Evolutionary conservation across 1,140 invertebrate genomes (phyloP).

Genomic region (Halyomorpha halys): DNA sequence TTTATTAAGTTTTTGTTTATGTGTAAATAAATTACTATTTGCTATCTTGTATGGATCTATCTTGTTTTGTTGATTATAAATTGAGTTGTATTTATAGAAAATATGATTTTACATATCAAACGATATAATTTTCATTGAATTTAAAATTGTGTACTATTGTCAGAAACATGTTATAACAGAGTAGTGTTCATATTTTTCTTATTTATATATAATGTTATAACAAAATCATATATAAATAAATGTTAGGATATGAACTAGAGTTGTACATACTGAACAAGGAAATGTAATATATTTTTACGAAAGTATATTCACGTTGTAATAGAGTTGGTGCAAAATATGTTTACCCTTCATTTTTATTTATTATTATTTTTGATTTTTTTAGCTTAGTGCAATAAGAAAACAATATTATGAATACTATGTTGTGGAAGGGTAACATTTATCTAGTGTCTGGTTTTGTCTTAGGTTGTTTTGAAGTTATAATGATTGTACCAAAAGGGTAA

Average conservation of each 20-base stretch:
- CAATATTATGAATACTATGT: neutral
- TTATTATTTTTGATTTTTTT: conserved; percentile 18
- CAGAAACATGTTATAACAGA: conserved; percentile 22
- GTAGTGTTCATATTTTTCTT: conserved; percentile 24
- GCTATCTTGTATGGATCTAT: conserved; percentile 18
- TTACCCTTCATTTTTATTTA: conserved; percentile 17
- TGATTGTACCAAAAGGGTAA: conserved; percentile 19
- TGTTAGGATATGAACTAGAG: conserved; percentile 16
- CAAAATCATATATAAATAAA: conserved; percentile 18
- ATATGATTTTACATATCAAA: conserved; percentile 21
- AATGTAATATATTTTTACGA: conserved; percentile 25
- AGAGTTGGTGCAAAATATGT: conserved; percentile 11
- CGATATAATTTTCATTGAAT: neutral
- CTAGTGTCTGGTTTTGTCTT: conserved; percentile 16
- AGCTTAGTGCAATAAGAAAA: conserved; percentile 11
- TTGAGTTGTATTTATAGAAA: conserved; percentile 19
- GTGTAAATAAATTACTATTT: conserved; percentile 11
- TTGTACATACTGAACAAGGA: conserved; percentile 16
- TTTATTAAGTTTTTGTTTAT: conserved; percentile 2
- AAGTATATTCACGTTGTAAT: conserved; percentile 16
- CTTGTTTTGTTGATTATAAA: conserved; percentile 3
- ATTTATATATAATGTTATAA: conserved; percentile 20
- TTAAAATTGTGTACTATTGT: conserved; percentile 20
- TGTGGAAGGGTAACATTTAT: conserved; percentile 12
- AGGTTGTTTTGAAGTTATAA: conserved; percentile 13